Evolutionary conservation across 2,797 vertebrate species (phyloP).

Genomic region (Melanitta fusca): DNA sequence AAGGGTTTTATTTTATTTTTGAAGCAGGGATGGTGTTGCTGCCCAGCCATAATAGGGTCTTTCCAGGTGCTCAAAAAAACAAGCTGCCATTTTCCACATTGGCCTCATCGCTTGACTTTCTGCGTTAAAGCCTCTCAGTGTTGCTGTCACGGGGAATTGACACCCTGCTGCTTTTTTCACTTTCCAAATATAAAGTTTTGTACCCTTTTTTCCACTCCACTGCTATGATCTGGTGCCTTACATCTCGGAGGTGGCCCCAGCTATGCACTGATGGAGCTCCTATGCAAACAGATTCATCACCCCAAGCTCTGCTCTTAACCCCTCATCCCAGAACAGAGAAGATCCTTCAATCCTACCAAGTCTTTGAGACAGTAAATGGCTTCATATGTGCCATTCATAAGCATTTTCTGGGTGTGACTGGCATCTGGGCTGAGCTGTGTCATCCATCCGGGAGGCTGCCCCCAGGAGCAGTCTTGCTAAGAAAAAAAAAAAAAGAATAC

Average conservation of each 20-base stretch:
- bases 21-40: not conserved
- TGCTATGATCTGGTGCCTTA: not conserved
- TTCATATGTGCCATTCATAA: not conserved
- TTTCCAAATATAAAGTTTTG: not conserved
- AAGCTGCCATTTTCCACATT: not conserved
- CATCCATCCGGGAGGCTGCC: not conserved
- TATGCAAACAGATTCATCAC: not conserved
- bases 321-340: not conserved
- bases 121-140: not conserved
- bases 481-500: not conserved
- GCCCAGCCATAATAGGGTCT: not conserved
- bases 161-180: not conserved
- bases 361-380: not conserved
- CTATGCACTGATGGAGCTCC: not conserved
- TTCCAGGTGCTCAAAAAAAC: no score
- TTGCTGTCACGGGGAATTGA: not conserved
- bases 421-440: not conserved
- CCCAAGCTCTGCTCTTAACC: not conserved
- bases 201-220: not conserved
- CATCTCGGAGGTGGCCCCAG: not conserved
- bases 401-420: not conserved
- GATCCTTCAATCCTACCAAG: not conserved
- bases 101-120: not conserved
- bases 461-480: not conserved
- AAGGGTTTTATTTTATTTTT: not conserved